These are phyloP conservation scores for Cheilosia urbana DNA, from an alignment of 2,888 invertebrate species.

Conservation along the genomic window DNA sequence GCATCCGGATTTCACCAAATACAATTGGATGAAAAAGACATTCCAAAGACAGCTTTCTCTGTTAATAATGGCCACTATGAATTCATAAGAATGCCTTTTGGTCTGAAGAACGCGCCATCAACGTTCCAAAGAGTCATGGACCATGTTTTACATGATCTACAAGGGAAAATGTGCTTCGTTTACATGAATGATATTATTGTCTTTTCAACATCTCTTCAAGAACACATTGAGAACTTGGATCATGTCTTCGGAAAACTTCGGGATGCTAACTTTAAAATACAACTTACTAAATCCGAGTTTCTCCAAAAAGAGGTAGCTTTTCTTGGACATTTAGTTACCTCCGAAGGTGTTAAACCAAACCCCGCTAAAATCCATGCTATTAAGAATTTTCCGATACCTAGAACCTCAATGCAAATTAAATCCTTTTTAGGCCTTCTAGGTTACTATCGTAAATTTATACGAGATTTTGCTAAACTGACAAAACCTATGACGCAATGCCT, in stretches of 20 bases:
- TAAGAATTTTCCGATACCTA: no score
- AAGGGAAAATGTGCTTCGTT: no score
- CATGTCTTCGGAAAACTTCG: neutral
- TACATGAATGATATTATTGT: conserved; percentile 16
- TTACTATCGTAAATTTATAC: conserved; percentile 20
- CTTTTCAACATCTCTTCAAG: conserved; percentile 31
- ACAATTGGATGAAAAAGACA: conserved; percentile 28
- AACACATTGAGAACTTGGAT: conserved; percentile 18
- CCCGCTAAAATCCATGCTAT: neutral
- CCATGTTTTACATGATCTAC: no score
- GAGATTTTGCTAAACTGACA: conserved; percentile 14
- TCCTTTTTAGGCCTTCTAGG: neutral
- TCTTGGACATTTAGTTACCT: conserved; percentile 2
- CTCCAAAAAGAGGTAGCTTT: conserved; percentile 4
- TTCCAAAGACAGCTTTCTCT: neutral
- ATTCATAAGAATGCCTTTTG: conserved; percentile 17
- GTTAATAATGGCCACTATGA: conserved; percentile 31
- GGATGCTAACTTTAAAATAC: neutral
- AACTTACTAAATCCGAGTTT: neutral
- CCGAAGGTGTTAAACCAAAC: neutral
- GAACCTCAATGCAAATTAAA: no score
- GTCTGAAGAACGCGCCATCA: no score
- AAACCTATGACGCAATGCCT: conserved; percentile 1
- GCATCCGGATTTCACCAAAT: conserved; percentile 51
- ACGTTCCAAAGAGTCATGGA: no score